phyloP scores from a whole-genome alignment of 2,113 vertebrate genomes.

The Macquaria ambigua region DNA sequence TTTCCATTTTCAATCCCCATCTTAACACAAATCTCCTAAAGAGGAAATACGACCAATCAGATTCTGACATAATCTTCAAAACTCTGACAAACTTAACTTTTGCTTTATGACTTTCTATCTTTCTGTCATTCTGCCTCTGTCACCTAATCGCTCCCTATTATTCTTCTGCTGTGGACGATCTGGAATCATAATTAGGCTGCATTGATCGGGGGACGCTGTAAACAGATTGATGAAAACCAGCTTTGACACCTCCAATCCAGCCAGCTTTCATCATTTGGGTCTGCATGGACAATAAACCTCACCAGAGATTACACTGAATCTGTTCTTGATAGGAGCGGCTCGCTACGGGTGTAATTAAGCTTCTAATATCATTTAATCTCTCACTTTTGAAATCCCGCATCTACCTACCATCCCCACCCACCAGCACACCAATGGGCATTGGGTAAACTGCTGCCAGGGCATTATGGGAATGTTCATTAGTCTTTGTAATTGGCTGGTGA shows the following conservation, averaged over 20 bases:
- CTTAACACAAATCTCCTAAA: not conserved
- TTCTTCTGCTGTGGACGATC: conserved; percentile 28
- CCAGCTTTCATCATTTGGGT: conserved; percentile 29
- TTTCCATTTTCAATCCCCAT: not conserved
- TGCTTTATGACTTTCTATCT: not conserved
- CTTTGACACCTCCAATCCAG: conserved; percentile 60
- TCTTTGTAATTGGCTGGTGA: conserved; percentile 63
- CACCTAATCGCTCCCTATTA: conserved; percentile 57
- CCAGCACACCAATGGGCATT: conserved; percentile 1
- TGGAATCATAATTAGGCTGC: conserved; percentile 57
- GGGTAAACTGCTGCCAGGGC: not conserved
- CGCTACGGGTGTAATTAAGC: conserved; percentile 56
- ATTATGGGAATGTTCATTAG: conserved; percentile 62
- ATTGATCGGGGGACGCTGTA: conserved; percentile 44
- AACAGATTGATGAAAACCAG: conserved; percentile 66
- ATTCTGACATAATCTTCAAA: not conserved
- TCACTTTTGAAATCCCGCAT: conserved; percentile 36
- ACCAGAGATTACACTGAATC: conserved; percentile 39
- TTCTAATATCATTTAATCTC: conserved; percentile 64
- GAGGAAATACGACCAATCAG: not conserved
- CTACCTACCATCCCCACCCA: not conserved
- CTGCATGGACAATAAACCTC: conserved; percentile 47
- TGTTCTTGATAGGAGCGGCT: conserved; percentile 30
- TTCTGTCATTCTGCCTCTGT: conserved; percentile 14
- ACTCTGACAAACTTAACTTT: conserved; percentile 2